Base-by-base conservation (phyloP, 2,113 vertebrate species). In the Mohoua ochrocephala region DNA sequence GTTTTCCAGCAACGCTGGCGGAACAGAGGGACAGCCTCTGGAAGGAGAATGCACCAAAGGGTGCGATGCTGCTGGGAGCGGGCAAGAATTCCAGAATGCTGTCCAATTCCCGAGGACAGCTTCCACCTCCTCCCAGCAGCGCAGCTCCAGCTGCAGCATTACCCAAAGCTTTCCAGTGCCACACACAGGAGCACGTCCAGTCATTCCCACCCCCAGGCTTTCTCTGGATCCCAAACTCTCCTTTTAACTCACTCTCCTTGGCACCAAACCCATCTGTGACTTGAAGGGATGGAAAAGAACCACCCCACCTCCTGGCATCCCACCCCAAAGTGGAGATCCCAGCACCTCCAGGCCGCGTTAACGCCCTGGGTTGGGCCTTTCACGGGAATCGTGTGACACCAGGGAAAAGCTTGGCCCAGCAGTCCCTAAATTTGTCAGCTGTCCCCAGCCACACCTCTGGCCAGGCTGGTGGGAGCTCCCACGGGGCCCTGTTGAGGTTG, bases 371-470 rank as follows among this genome's bases (percentile, higher is more conserved):
- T 14, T 30, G 56, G 44, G 33, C 41, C 52, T 71, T 60, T 27
- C 69, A 8, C 1, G 8, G 13, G 10, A 63, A 53, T 8, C 0
- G 0, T 10, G 49, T 19, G 33, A 50, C n/a, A 13, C 5, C 18
- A 19, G 41, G 35, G 35, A 57, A 23, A 11, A 85, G 4, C 24
- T 24, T 9, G 23, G 28, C 28, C 57, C 64, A 92, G 52, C 35
- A 35, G 15, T 2, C 45, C n/a, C 57, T 9, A 28, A 1, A 28
- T 39, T 7, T 39, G 4, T 3, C 49, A 71, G 33, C 17, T 82
- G 45, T 49, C 67, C 64, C 47, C 69, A 78, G 71, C 6, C 89
- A 61, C 67, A 97, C 97, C 97, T 97, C 12, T 74, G 80, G 44
- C 93, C 54, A 69, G 83, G 92, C 37, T 77, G 76, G 39, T 15